Base-by-base conservation (phyloP, 2,888 invertebrate species). In the Criorhina ranunculi region DNA sequence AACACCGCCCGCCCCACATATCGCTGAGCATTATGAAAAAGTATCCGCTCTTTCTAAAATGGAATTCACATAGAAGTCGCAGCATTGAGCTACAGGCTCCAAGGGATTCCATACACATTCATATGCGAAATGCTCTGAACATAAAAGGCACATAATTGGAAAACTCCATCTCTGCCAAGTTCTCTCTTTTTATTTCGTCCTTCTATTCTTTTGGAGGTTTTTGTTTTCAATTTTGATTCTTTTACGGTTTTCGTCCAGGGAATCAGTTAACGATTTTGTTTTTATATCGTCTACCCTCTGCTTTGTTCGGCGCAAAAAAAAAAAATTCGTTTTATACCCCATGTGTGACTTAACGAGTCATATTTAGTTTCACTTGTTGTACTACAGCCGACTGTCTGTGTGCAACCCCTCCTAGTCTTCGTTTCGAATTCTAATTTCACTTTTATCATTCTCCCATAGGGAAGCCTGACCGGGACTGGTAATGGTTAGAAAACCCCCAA, bases 301-400 rank as follows among this genome's bases (percentile, higher is more conserved):
- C 24, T 49, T 15, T 42, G 49, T 49, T 37, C 15, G 31, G 15
- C 29, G 2, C 12, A 59, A 33, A 37, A 29, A 78, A 66, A 37
- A 19, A 37, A 51, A 69, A 62, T 37, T 76, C 69, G 29, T 42
- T 7, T 53, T 64, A 46, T 66, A 37, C 67, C 73, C 72, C 83
- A 73, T 83, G 79, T 83, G 83, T 79, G 79, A 73, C 73, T 57
- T 83, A 83, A 83, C 83, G 83, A 83, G 79, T 83, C 69, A 59
- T 75, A 69, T 83, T 83, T 73, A 69, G 83, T 75, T 83, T 79
- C 67, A 77, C 67, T 77, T 77, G 77, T 77, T 77, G 67, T 77
- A 33, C 60, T 29, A 24, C 24, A 24, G 35, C 15, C 51, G 8
- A 31, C 29, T n/a, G 31, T 42, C 19, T 33, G 24, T 2, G 9